phyloP scores from a whole-genome alignment of 23 tunicate genomes.

The Trididemnum miniatum region DNA sequence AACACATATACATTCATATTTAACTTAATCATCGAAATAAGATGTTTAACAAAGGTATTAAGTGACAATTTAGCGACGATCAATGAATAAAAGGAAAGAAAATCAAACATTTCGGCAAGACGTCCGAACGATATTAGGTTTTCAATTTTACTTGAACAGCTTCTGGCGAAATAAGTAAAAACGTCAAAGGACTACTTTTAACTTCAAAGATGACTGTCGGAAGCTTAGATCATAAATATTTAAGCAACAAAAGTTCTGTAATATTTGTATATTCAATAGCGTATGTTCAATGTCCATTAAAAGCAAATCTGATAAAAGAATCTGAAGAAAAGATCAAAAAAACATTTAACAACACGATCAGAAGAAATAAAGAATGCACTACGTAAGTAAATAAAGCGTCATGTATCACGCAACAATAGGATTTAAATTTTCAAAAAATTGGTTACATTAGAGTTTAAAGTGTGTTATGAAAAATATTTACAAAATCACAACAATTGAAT shows the following conservation, averaged over 20 bases:
- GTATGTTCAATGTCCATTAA: no score
- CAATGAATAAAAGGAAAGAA: background rate
- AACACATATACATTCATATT: no score
- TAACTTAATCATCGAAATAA: background rate
- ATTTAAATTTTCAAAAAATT: no score
- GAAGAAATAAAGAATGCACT: background rate
- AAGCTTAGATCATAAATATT: background rate
- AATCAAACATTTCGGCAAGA: constrained; percentile 12
- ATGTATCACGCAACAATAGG: background rate
- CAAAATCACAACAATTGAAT: no score
- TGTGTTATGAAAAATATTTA: no score
- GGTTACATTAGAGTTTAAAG: no score
- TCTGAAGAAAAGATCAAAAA: background rate
- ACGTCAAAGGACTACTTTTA: background rate
- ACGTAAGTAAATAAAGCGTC: background rate
- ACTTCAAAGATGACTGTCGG: constrained; percentile 1
- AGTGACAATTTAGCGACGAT: constrained; percentile 4
- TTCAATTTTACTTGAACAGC: no score
- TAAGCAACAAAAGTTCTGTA: no score
- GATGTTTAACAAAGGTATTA: background rate
- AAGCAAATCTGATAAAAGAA: no score
- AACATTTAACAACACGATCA: background rate
- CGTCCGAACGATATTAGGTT: no score
- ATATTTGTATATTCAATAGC: no score
- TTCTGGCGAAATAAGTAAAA: no score